A percentile compares a stretch with the other conserved stretches of the same genome.
Conservation (phyloP, 2,113 vertebrate genomes). For the Elanoides forficatus region DNA sequence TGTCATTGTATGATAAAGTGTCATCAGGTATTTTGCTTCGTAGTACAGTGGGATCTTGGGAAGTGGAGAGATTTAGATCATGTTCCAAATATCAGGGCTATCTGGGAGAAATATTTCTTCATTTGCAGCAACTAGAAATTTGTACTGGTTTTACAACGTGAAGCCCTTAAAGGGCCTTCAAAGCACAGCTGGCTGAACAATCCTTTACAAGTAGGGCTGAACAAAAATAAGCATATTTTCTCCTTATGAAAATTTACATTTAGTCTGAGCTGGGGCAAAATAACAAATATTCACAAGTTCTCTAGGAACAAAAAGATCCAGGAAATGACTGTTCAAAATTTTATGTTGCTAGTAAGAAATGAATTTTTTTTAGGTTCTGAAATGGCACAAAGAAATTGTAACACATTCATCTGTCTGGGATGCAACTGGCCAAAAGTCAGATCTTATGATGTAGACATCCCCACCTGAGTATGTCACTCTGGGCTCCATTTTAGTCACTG, state of each 20-base stretch:
- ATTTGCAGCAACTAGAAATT: not conserved
- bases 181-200: not conserved
- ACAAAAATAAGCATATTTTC: not conserved
- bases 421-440: not conserved
- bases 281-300: not conserved
- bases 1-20: not conserved
- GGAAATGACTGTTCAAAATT: not conserved
- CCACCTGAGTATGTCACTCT: not conserved
- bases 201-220: not conserved
- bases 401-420: not conserved
- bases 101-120: not conserved
- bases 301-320: not conserved
- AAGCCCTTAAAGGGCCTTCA: not conserved
- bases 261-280: not conserved
- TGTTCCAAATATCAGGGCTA: not conserved
- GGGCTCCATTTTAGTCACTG: not conserved
- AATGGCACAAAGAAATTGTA: not conserved
- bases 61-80: not conserved
- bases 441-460: not conserved
- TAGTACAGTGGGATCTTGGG: not conserved
- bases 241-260: not conserved
- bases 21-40: not conserved
- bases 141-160: not conserved
- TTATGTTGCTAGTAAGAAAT: not conserved
- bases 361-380: not conserved